These are phyloP conservation scores for Gadus chalcogrammus DNA, from an alignment of 2,113 vertebrate species.

Conservation along the genomic window DNA sequence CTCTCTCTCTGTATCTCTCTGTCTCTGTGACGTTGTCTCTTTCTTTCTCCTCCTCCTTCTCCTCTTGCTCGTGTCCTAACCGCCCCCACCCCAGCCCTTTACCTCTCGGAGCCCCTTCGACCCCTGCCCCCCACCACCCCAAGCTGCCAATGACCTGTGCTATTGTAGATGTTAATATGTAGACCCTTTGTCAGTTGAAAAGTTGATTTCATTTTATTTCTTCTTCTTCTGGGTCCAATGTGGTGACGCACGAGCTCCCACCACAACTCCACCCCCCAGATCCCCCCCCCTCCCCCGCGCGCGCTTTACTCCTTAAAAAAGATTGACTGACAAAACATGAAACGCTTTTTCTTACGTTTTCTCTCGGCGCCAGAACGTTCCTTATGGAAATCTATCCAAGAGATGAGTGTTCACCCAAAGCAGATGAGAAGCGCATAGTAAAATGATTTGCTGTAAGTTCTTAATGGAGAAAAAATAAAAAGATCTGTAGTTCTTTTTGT, in stretches of 20 bases:
- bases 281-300: too few relatives aligned
- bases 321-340: too few relatives aligned
- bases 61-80: slow-evolving; percentile 1
- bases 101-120: too few relatives aligned
- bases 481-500: slow-evolving; percentile 89
- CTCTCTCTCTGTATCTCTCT: background rate
- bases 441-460: slow-evolving; percentile 56
- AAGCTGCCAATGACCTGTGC: slow-evolving; percentile 79
- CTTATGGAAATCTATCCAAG: background rate
- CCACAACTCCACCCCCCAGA: too few relatives aligned
- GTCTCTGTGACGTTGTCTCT: too few relatives aligned
- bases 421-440: background rate
- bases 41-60: background rate
- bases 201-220: slow-evolving; percentile 81
- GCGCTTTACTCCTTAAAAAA: too few relatives aligned
- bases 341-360: too few relatives aligned
- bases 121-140: slow-evolving; percentile 6
- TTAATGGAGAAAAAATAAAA: slow-evolving; percentile 76
- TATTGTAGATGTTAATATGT: slow-evolving; percentile 91
- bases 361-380: too few relatives aligned
- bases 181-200: slow-evolving; percentile 84
- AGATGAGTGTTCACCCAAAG: background rate
- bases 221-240: slow-evolving; percentile 69
- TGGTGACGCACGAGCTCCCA: too few relatives aligned
- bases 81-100: background rate